Conservation (phyloP, 1,140 invertebrate species). For the Nylanderia fulva region DNA sequence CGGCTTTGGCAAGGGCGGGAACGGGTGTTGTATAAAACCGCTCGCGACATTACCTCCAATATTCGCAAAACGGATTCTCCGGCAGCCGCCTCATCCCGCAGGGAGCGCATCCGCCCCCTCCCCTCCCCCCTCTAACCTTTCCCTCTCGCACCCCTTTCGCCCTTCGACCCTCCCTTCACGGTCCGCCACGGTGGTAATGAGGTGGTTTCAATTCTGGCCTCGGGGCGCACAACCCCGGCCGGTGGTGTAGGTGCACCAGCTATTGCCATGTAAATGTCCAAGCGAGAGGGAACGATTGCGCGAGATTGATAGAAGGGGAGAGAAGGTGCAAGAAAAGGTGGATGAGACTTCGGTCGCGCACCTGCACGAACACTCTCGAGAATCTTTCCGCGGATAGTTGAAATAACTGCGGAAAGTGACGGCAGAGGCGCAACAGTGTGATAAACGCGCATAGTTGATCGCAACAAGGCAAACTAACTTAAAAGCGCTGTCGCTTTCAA, state of each 20-base stretch:
- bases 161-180: conserved; percentile 34
- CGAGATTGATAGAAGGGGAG: conserved; percentile 79
- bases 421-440: conserved; percentile 16
- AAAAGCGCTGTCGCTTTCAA: not conserved
- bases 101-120: conserved; percentile 50
- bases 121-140: conserved; percentile 19
- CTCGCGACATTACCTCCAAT: conserved; percentile 86
- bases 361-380: conserved; percentile 27
- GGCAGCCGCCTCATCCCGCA: conserved; percentile 73
- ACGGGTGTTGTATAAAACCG: conserved; percentile 84
- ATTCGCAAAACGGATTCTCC: conserved; percentile 86
- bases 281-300: conserved; percentile 75
- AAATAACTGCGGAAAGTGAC: conserved; percentile 11
- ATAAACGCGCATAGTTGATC: conserved; percentile 14
- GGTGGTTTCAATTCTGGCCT: conserved; percentile 86
- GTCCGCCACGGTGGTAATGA: conserved; percentile 81
- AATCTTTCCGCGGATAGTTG: conserved; percentile 7
- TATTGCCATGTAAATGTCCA: conserved; percentile 82
- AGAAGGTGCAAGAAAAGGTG: not conserved
- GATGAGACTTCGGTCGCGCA: conserved; percentile 24
- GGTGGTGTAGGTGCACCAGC: conserved; percentile 76
- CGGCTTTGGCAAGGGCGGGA: conserved; percentile 65
- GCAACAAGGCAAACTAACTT: not conserved
- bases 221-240: conserved; percentile 76
- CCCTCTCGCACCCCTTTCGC: not conserved